Evolutionary conservation across 2,888 invertebrate species (phyloP), one percentile per base, ranked within the genome.

Genomic region (Ennomos erosarius): DNA sequence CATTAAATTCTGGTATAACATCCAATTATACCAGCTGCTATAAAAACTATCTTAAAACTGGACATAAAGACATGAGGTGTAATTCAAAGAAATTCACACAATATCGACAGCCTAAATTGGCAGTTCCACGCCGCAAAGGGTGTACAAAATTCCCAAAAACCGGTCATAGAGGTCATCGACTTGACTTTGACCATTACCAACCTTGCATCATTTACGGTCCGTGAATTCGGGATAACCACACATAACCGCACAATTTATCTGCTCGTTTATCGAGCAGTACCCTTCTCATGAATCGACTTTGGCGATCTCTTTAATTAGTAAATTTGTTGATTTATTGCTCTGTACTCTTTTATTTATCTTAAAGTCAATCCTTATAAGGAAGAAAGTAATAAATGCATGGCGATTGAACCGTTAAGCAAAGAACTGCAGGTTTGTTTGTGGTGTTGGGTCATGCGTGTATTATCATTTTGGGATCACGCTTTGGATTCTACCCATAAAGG

Each of bases 161-260:
- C 77, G 72, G 87, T 86, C 78, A 50, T 54, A 53, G 62, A 73
- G 88, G 84, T 67, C 88, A 84, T 76, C 83, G 88, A 87, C 88
- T 75, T 78, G 81, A 82, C 84, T 80, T 78, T 78, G 79, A 73
- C 79, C 82, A 82, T 85, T 84, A 84, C 81, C 69, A 69, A 71
- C 70, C 76, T 87, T 89, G 88, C 85, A 85, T 88, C 84, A 87
- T 78, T 76, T 73, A 75, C 76, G 70, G 74, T 67, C 68, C 64
- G 71, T 70, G 71, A 71, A 74, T 78, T 81, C 71, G 61, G 74
- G 75, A 74, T 75, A 73, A 71, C 74, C 68, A 67, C 69, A 77
- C 78, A 75, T 26, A 76, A 77, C 76, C 71, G 64, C 67, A 54
- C 67, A 73, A 78, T 81, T 83, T 82, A 82, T 79, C 76, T 69